Conservation (phyloP, 1,140 invertebrate genomes). For the Drosophila pseudoananassae region DNA sequence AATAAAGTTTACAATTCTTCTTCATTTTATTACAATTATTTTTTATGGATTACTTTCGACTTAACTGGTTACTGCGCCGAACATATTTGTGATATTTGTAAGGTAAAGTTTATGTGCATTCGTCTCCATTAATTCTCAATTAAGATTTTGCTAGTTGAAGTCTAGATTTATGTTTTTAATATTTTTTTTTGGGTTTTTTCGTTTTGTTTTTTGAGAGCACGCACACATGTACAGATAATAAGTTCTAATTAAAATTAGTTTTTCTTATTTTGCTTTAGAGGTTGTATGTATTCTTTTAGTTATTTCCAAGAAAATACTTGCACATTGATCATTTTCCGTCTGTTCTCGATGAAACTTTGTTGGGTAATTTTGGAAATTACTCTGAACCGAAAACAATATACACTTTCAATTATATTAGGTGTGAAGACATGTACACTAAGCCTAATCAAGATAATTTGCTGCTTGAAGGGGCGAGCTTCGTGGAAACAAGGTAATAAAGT, state of each 20-base stretch:
- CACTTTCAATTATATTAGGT: slow-evolving; percentile 37
- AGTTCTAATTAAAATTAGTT: slow-evolving; percentile 34
- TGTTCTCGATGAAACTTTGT: slow-evolving; percentile 24
- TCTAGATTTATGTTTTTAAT: slow-evolving; percentile 1
- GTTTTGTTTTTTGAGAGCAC: slow-evolving; percentile 24
- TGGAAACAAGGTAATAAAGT: slow-evolving; percentile 12
- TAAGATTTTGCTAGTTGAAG: slow-evolving; percentile 24
- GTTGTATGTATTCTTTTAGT: slow-evolving; percentile 57
- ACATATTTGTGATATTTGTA: slow-evolving; percentile 34
- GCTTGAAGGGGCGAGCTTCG: slow-evolving; percentile 2
- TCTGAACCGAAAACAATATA: slow-evolving; percentile 2
- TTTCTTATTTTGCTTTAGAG: slow-evolving; percentile 19
- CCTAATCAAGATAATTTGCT: slow-evolving; percentile 40
- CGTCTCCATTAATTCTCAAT: slow-evolving; percentile 10
- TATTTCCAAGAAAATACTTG: slow-evolving; percentile 81
- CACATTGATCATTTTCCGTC: slow-evolving; percentile 55
- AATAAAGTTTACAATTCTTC: slow-evolving; percentile 42
- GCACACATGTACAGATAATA: slow-evolving; percentile 35
- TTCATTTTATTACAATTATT: slow-evolving; percentile 5
- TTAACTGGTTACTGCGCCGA: slow-evolving; percentile 30
- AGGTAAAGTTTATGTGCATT: slow-evolving; percentile 48
- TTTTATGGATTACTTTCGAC: slow-evolving; percentile 18
- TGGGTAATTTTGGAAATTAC: slow-evolving; percentile 72
- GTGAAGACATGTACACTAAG: slow-evolving; percentile 65
- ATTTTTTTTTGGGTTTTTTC: slow-evolving; percentile 2